These are phyloP conservation scores for Atlantisia rogersi DNA, from an alignment of 2,113 vertebrate species.

Conservation along the genomic window DNA sequence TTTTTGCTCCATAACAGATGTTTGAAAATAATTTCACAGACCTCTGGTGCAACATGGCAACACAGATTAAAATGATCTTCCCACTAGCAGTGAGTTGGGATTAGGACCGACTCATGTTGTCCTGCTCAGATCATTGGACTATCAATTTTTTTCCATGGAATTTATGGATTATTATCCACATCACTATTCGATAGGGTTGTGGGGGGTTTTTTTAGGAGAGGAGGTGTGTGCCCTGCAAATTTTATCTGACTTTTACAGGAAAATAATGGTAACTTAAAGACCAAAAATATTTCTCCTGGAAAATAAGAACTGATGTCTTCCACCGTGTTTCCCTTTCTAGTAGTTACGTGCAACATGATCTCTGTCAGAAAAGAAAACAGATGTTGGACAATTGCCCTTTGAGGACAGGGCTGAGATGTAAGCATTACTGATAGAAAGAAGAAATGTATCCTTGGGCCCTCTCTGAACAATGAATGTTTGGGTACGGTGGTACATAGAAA, in stretches of 20 bases:
- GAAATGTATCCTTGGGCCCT: neutral
- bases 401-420: neutral
- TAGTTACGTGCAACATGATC: neutral
- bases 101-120: neutral
- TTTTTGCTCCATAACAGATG: neutral
- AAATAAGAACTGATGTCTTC: neutral
- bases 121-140: neutral
- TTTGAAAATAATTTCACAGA: neutral
- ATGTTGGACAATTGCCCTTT: neutral
- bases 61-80: neutral
- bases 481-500: neutral
- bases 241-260: neutral
- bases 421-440: neutral
- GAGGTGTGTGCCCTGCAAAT: neutral
- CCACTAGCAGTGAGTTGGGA: neutral
- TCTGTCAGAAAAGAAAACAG: neutral
- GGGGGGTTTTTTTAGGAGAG: no score
- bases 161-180: neutral
- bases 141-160: neutral
- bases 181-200: neutral
- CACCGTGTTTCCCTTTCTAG: neutral
- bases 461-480: neutral
- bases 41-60: neutral
- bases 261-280: neutral
- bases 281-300: neutral